Percentiles rank a stretch among this genome's conserved stretches.
Evolutionary conservation across 2,888 invertebrate species (phyloP).

Genomic region (Meganola albula): DNA sequence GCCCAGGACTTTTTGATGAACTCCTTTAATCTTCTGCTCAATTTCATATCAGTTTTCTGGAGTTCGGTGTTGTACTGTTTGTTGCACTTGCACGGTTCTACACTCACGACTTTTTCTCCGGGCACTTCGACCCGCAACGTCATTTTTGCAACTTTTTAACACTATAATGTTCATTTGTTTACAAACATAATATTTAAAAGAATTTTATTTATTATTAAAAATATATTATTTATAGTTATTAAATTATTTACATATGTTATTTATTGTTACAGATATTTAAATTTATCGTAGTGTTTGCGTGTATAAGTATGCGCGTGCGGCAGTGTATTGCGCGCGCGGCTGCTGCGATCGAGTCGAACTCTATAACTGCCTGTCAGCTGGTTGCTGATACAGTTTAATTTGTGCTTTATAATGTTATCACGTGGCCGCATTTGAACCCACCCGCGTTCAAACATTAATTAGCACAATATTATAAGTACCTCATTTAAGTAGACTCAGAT

Average conservation of each 20-base stretch:
- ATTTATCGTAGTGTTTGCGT: slow-evolving; percentile 16
- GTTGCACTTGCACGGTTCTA: slow-evolving; percentile 62
- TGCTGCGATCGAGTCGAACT: slow-evolving; percentile 45
- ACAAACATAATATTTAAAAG: slow-evolving; percentile 27
- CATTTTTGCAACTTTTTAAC: slow-evolving; percentile 55
- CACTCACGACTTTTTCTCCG: slow-evolving; percentile 60
- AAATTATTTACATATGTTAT: slow-evolving; percentile 14
- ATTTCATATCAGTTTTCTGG: slow-evolving; percentile 50
- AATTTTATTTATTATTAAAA: not conserved
- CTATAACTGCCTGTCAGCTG: slow-evolving; percentile 65
- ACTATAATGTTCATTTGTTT: slow-evolving; percentile 58
- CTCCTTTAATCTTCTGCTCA: slow-evolving; percentile 56
- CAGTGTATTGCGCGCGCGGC: slow-evolving; percentile 41
- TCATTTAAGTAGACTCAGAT: too few species aligned
- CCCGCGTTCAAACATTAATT: slow-evolving; percentile 26
- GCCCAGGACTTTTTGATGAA: slow-evolving; percentile 62
- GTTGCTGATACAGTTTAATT: slow-evolving; percentile 62
- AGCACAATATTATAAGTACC: slow-evolving; percentile 18
- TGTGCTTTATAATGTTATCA: slow-evolving; percentile 68
- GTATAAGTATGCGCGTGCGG: slow-evolving; percentile 47
- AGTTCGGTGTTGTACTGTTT: slow-evolving; percentile 47
- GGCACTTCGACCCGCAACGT: slow-evolving; percentile 71
- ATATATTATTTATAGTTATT: slow-evolving; percentile 10
- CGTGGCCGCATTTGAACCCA: slow-evolving; percentile 43
- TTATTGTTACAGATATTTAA: slow-evolving; percentile 18